Evolutionary conservation across 2,888 invertebrate genomes (phyloP), one percentile per base, ranked within the genome.

Genomic region (Chesias legatella): DNA sequence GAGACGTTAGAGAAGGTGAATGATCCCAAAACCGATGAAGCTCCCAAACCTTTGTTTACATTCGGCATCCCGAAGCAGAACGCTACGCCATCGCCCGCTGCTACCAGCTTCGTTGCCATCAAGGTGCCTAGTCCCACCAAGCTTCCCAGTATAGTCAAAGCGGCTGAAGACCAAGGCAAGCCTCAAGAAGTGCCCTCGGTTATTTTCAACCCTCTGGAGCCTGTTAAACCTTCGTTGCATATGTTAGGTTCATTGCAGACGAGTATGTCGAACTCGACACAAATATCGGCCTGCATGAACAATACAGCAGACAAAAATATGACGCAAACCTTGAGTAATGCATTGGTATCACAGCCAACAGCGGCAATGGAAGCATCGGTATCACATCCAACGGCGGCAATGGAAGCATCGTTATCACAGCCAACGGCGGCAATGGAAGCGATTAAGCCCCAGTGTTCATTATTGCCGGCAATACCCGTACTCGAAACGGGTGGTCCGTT

Each of bases 1-100:
- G 58, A 53, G 9, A 56, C 58, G 43, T 20, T 10, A 23, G 58
- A 53, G 9, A 56, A 59, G 43, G 21, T 10, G 22, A 58, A 62
- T 24, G 20, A 23, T 10, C 1, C 39, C 20, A 60, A 39, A 22
- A 48, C 29, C n/a, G 17, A 20, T 8, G 63, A 62, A 25, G 40
- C 50, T 23, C 57, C 68, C 4, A 76, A 72, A 59, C 37, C 56
- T 7, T 60, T 56, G 27, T 82, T 78, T 42, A 53, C 58, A 11
- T 82, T 83, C 56, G 79, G 79, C 9, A 60, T 81, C 31, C 71
- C 75, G n/a, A 69, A 69, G 41, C 38, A 52, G 29, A 51, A 49
- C 8, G 24, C 29, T 40, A 9, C 25, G 7, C 7, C 31, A 7
- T 7, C 10, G 8, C 17, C 26, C 4, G 11, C 22, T 1, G 6